phyloP scores from a whole-genome alignment of 2,113 vertebrate species.

The Mastomys natalensis region DNA sequence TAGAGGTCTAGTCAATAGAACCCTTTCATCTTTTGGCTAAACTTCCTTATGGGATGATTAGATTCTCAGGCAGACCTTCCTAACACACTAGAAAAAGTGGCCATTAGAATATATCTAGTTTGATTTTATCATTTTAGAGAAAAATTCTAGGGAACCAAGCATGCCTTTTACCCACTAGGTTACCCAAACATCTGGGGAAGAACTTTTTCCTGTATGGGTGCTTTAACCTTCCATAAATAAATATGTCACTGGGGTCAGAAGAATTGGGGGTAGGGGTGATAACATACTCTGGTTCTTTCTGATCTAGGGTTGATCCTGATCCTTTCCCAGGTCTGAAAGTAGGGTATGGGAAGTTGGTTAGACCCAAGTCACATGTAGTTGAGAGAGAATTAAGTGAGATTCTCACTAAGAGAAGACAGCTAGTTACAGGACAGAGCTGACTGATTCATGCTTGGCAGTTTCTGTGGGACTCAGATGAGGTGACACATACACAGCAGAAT shows the following conservation, averaged over 20 bases:
- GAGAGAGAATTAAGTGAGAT: neutral
- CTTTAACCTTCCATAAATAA: neutral
- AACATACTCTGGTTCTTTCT: neutral
- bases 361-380: neutral
- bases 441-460: neutral
- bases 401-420: neutral
- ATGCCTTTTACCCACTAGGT: neutral
- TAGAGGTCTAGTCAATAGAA: neutral
- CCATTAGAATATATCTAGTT: neutral
- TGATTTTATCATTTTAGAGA: neutral
- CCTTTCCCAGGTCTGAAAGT: neutral
- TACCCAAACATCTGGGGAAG: neutral
- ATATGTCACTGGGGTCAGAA: neutral
- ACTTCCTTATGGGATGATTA: neutral
- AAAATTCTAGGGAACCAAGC: neutral
- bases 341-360: neutral
- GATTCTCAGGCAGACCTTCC: neutral
- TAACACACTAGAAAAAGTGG: neutral
- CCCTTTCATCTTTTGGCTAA: neutral
- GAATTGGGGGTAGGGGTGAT: rapidly evolving
- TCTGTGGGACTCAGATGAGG: neutral
- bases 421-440: neutral
- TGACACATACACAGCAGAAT: neutral
- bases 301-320: neutral
- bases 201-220: neutral